A percentile compares a stretch with the other conserved stretches of the same genome.
Conservation (phyloP, 1,140 invertebrate species). For the Eriocheir sinensis region DNA sequence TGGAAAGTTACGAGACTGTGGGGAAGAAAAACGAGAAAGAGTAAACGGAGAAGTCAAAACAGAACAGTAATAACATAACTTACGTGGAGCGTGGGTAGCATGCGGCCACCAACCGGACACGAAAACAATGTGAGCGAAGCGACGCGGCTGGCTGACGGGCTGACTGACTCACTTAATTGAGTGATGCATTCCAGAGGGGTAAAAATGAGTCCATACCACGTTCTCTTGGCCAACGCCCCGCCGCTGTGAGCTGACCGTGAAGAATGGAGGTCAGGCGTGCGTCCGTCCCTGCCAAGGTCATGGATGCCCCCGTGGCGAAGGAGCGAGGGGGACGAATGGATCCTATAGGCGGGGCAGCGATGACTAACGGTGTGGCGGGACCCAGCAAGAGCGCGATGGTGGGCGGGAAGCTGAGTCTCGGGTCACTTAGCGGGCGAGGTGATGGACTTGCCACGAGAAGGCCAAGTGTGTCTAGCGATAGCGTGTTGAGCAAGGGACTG, state of each 20-base stretch:
- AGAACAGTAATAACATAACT: too few relatives aligned
- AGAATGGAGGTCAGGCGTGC: not conserved
- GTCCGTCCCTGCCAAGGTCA: not conserved
- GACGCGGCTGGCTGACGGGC: not conserved
- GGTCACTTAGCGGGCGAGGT: not conserved
- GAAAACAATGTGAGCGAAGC: not conserved
- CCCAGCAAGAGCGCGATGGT: not conserved
- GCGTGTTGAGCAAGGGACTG: not conserved
- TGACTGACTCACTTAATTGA: too few relatives aligned
- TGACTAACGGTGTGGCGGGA: not conserved
- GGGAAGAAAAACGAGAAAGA: too few relatives aligned
- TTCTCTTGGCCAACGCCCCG: not conserved
- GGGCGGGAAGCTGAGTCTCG: not conserved
- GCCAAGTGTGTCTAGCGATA: not conserved
- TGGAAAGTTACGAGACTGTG: too few relatives aligned
- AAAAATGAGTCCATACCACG: not conserved
- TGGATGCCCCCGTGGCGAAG: not conserved
- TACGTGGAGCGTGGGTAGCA: too few relatives aligned
- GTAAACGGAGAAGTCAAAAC: too few relatives aligned
- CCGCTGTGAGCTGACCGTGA: not conserved
- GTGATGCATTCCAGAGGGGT: not conserved
- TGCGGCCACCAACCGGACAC: not conserved
- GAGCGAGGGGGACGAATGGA: not conserved
- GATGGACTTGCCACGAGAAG: not conserved
- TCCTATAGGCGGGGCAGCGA: not conserved